Evolutionary conservation across 2,888 invertebrate species (phyloP).

Genomic region (Silvanus unidentatus): DNA sequence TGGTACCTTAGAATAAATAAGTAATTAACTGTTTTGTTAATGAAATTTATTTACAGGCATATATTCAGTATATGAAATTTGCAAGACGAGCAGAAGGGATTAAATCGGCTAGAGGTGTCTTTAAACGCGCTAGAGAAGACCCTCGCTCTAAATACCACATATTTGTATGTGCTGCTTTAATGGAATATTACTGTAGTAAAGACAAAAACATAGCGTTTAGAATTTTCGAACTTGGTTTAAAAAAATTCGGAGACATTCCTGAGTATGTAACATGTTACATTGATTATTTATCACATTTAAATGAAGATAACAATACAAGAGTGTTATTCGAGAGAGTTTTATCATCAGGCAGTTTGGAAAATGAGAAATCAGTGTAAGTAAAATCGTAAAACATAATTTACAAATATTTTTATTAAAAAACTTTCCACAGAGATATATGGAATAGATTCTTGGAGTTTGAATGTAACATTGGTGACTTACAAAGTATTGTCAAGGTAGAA

Average conservation of each 20-base stretch:
- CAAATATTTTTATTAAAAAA: background rate
- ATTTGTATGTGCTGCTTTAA: slow-evolving; percentile 92
- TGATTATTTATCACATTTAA: slow-evolving; percentile 94
- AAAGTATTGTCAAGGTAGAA: slow-evolving; percentile 96
- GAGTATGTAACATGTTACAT: slow-evolving; percentile 95
- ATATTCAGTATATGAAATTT: slow-evolving; percentile 99
- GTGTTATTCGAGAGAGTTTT: slow-evolving; percentile 97
- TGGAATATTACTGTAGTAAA: slow-evolving; percentile 99
- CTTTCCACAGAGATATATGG: slow-evolving; percentile 81
- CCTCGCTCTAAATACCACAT: slow-evolving; percentile 80
- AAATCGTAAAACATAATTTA: background rate
- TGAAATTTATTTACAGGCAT: slow-evolving; percentile 57
- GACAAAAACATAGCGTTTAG: slow-evolving; percentile 94
- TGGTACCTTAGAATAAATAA: slow-evolving; percentile 54
- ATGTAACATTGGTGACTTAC: slow-evolving; percentile 95
- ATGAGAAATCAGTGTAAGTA: slow-evolving; percentile 82
- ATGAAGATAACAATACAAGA: slow-evolving; percentile 99
- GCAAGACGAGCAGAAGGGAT: slow-evolving; percentile 95
- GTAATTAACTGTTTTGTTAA: background rate
- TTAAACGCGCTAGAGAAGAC: slow-evolving; percentile 93
- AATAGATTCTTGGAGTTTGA: slow-evolving; percentile 98
- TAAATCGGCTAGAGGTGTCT: slow-evolving; percentile 89
- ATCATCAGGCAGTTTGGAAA: slow-evolving; percentile 83
- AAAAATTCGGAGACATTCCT: slow-evolving; percentile 91
- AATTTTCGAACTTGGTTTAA: slow-evolving; percentile 95